phyloP scores from a whole-genome alignment of 2,888 invertebrate genomes.

The Meloe dianella region DNA sequence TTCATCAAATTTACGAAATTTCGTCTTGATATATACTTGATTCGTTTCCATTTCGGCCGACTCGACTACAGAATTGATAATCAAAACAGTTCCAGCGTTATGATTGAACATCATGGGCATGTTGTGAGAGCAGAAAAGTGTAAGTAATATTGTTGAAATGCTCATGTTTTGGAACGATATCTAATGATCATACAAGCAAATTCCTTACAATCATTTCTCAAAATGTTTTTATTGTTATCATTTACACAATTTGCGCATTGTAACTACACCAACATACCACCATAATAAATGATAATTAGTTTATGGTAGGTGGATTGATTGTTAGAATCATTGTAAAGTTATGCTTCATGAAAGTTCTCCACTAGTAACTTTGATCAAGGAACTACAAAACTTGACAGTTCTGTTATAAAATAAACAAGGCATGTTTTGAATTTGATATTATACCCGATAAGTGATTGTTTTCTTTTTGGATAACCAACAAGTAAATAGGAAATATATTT shows the following conservation, averaged over 20 bases:
- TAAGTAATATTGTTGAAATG: not conserved
- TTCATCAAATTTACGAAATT: not conserved
- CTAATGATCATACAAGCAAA: not conserved
- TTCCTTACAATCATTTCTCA: not conserved
- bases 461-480: not conserved
- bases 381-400: slow-evolving; percentile 11
- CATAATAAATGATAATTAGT: slow-evolving; percentile 5
- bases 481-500: slow-evolving; percentile 20
- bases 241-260: not conserved
- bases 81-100: no score
- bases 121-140: no score
- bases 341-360: not conserved
- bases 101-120: no score
- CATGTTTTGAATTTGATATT: slow-evolving; percentile 19
- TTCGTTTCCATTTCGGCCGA: no score
- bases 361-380: not conserved
- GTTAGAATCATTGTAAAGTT: not conserved
- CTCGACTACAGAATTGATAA: no score
- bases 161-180: not conserved
- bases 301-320: not conserved
- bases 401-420: slow-evolving; percentile 10
- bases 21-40: not conserved
- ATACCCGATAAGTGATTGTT: not conserved
- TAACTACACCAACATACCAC: not conserved
- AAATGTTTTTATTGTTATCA: not conserved